phyloP scores from a whole-genome alignment of 2,797 vertebrate genomes.

The Pseudomugil gertrudae region DNA sequence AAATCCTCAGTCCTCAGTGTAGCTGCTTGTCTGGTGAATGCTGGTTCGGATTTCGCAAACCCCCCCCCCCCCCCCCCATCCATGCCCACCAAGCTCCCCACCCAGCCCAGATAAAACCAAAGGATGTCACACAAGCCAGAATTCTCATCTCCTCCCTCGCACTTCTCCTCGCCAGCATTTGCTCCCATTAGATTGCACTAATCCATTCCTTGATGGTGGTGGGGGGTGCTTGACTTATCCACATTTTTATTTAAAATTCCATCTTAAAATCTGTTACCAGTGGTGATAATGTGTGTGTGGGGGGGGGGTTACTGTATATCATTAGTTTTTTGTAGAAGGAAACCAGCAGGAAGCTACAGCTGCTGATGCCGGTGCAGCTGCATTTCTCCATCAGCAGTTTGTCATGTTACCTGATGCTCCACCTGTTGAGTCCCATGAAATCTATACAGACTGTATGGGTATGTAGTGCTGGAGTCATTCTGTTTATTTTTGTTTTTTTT shows the following conservation, averaged over 20 bases:
- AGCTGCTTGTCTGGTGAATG: conserved; percentile 27
- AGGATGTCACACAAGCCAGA: conserved; percentile 70
- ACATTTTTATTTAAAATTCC: conserved; percentile 18
- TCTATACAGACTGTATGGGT: conserved; percentile 19
- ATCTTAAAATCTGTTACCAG: conserved; percentile 52
- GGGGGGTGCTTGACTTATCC: conserved; percentile 15
- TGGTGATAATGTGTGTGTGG: conserved; percentile 18
- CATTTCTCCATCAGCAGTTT: conserved; percentile 49
- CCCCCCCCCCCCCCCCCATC: not conserved
- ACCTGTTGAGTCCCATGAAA: conserved; percentile 58
- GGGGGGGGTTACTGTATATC: conserved; percentile 38
- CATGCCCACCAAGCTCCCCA: not conserved
- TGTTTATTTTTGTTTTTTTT: conserved; percentile 34
- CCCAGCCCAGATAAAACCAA: conserved; percentile 72
- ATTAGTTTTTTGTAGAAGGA: conserved; percentile 45
- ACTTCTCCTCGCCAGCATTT: conserved; percentile 41
- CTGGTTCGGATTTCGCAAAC: conserved; percentile 20
- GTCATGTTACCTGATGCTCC: conserved; percentile 52
- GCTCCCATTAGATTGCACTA: conserved; percentile 81
- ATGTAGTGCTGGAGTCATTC: conserved; percentile 55
- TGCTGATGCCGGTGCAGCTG: conserved; percentile 63
- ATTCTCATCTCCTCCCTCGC: conserved; percentile 37
- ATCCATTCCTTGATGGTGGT: conserved; percentile 62
- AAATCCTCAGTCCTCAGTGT: not conserved
- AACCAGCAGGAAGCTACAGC: conserved; percentile 50